Percentiles rank a stretch among this genome's conserved stretches.
phyloP scores from a whole-genome alignment of 2,888 invertebrate genomes.

The Apodemia hepburni region DNA sequence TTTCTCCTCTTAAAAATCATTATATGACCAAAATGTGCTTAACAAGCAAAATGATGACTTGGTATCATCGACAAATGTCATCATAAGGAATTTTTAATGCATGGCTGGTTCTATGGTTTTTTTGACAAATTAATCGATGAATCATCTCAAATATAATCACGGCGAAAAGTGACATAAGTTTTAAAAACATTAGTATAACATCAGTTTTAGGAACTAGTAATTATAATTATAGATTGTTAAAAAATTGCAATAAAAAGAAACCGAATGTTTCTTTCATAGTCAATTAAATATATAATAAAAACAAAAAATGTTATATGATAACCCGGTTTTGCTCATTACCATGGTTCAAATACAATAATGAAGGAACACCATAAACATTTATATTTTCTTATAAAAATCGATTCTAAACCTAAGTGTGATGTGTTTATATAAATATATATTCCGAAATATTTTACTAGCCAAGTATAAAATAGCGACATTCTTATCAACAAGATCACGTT shows the following conservation, averaged over 20 bases:
- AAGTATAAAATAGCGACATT: background rate
- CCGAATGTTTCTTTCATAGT: constrained; percentile 41
- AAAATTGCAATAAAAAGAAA: constrained; percentile 40
- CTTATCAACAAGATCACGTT: background rate
- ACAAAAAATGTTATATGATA: background rate
- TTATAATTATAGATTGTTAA: constrained; percentile 6
- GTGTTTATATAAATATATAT: background rate
- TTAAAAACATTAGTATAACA: constrained; percentile 20
- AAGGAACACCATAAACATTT: background rate
- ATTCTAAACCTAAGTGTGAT: constrained; percentile 1
- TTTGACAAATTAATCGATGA: background rate
- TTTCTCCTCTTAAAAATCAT: background rate
- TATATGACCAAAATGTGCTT: background rate
- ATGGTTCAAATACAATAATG: background rate
- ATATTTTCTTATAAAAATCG: background rate
- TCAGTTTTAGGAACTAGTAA: constrained; percentile 28
- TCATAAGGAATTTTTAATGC: background rate
- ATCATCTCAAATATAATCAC: background rate
- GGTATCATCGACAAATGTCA: background rate
- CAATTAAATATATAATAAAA: constrained; percentile 38
- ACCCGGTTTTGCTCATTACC: too few species aligned
- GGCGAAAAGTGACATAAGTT: constrained; percentile 1
- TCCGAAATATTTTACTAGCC: background rate
- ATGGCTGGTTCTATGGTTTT: background rate
- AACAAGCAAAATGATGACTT: background rate